Conservation (phyloP, 1,140 invertebrate genomes). For the Lasioglossum albipes region DNA sequence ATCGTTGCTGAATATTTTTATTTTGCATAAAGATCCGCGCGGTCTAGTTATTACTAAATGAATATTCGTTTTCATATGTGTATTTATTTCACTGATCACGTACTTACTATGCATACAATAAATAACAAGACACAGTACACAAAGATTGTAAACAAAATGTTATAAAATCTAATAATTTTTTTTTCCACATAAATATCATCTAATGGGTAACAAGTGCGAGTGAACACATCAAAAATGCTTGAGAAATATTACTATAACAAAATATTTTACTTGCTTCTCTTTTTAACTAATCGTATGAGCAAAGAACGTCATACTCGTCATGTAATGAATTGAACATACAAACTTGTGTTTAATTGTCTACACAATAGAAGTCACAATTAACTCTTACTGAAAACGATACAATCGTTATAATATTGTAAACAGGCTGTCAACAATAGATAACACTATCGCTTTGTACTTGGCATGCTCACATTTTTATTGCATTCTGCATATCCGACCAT, state of each 20-base stretch:
- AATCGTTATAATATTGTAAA: neutral
- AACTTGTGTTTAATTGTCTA: conserved; percentile 37
- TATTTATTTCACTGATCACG: conserved; percentile 26
- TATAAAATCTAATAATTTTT: conserved; percentile 21
- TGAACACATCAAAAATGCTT: conserved; percentile 37
- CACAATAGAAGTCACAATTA: conserved; percentile 42
- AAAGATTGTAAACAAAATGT: conserved; percentile 30
- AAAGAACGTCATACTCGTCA: neutral
- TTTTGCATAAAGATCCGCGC: too few species aligned
- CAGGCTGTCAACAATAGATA: neutral
- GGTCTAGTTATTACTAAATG: too few species aligned
- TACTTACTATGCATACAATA: conserved; percentile 26
- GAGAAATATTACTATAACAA: conserved; percentile 18
- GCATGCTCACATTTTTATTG: conserved; percentile 51
- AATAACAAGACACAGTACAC: conserved; percentile 18
- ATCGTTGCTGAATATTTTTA: too few species aligned
- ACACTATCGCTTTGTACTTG: conserved; percentile 54
- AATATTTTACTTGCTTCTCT: neutral
- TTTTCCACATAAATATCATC: conserved; percentile 3
- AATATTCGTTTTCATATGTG: too few species aligned
- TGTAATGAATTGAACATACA: neutral
- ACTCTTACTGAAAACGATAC: conserved; percentile 4
- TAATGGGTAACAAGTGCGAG: conserved; percentile 18
- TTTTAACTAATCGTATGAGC: conserved; percentile 16
- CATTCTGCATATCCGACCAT: neutral